Percentiles rank a stretch among this genome's conserved stretches.
Evolutionary conservation across 1,140 invertebrate genomes (phyloP).

Genomic region (Stegodyphus dumicola): DNA sequence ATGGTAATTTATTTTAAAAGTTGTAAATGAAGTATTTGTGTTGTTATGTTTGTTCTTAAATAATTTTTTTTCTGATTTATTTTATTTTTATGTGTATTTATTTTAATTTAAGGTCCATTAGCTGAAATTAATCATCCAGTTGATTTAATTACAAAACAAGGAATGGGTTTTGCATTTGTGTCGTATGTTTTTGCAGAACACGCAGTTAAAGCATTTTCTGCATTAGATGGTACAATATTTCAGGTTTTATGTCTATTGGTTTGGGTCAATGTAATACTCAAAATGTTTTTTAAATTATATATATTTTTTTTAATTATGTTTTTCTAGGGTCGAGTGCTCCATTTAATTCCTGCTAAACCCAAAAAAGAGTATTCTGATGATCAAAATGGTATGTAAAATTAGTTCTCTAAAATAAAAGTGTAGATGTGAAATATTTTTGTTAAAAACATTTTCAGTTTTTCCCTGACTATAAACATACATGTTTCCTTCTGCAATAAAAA

Average conservation of each 20-base stretch:
- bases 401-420: no score
- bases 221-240: slow-evolving; percentile 89
- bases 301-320: neutral
- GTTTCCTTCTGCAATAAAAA: no score
- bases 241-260: slow-evolving; percentile 69
- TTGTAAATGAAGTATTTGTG: neutral
- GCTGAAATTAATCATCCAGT: slow-evolving; percentile 91
- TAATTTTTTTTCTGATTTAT: neutral
- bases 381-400: slow-evolving; percentile 20
- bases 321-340: slow-evolving; percentile 85
- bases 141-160: slow-evolving; percentile 82
- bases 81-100: slow-evolving; percentile 62
- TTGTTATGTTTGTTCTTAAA: neutral
- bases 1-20: slow-evolving; percentile 73
- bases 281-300: neutral
- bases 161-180: slow-evolving; percentile 94
- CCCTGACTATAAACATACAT: no score
- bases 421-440: no score
- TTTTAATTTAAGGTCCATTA: slow-evolving; percentile 77
- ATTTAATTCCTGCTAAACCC: slow-evolving; percentile 88
- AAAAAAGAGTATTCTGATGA: slow-evolving; percentile 66
- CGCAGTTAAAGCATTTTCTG: slow-evolving; percentile 87
- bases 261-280: neutral
- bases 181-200: slow-evolving; percentile 96
- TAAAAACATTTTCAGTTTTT: no score